Evolutionary conservation across 2,797 vertebrate genomes (phyloP), one percentile per base, ranked within the genome.

Genomic region (Schizothorax lantsangensis): DNA sequence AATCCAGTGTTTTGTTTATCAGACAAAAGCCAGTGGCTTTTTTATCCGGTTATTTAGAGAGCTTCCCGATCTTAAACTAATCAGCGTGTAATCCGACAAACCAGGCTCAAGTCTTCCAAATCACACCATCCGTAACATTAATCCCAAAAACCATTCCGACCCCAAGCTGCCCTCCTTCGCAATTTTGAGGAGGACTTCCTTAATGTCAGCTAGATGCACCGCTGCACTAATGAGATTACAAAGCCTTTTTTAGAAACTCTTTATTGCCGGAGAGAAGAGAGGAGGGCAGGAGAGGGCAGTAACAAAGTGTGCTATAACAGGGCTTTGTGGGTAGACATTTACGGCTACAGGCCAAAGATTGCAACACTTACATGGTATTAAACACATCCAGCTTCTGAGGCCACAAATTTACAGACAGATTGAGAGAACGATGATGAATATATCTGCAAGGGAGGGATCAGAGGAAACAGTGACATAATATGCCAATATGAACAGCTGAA

Each of bases 151-250:
- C 49, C 64, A 69, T 43, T 69, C 47, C 5, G 73, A 84, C 59
- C 71, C 71, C 64, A 5, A 57, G 38, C 33, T 57, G n/a, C 23
- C 77, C 54, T 49, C 30, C 52, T 47, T 73, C 8, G 23, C 54
- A 73, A 49, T 59, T 81, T 80, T 80, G 43, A 69, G 9, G 17
- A 62, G 54, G 21, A 59, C 40, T 85, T 80, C 77, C 38, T 80
- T 62, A 73, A 73, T 21, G 0, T 57, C 68, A 80, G 26, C 78
- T 73, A 81, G 69, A 81, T 26, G 66, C 38, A 71, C 66, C 5
- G 12, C 68, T 81, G 77, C 49, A 15, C 68, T 81, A 81, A 86
- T 86, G 84, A 81, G 84, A 86, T 81, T 81, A 81, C 79, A 66
- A 86, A 54, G 69, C 69, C 54, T 81, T 26, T 74, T 81, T 86